These are phyloP conservation scores for Orchesellides sinensis DNA, from an alignment of 2,888 invertebrate genomes.

Conservation along the genomic window DNA sequence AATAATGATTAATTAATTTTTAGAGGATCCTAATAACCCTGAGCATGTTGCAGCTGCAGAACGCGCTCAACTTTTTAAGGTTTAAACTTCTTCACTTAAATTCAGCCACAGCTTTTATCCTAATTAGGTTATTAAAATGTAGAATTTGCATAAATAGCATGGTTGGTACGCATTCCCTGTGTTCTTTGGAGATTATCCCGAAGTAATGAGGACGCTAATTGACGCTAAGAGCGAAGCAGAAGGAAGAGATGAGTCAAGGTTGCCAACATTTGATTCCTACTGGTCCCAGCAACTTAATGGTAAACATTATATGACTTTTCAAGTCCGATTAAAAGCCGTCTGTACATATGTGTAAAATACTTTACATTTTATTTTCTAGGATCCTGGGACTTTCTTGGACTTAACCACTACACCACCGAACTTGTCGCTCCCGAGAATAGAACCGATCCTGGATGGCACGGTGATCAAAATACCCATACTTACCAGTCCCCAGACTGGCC, in stretches of 20 bases:
- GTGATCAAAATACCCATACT: conserved; percentile 66
- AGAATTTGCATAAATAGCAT: conserved; percentile 72
- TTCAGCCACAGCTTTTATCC: not conserved
- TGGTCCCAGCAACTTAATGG: conserved; percentile 65
- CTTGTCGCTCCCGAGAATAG: conserved; percentile 63
- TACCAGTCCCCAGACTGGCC: conserved; percentile 66
- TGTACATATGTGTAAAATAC: not conserved
- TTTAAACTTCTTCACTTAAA: conserved; percentile 31
- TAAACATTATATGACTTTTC: not conserved
- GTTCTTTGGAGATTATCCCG: conserved; percentile 76
- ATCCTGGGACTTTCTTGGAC: conserved; percentile 77
- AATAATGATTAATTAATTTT: too few relatives aligned
- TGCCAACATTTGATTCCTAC: conserved; percentile 68
- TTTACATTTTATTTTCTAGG: conserved; percentile 70
- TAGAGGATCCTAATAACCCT: conserved; percentile 51
- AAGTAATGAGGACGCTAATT: conserved; percentile 76
- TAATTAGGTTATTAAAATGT: conserved; percentile 7
- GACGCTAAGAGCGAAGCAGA: conserved; percentile 76
- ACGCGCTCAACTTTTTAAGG: conserved; percentile 71
- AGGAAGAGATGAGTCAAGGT: conserved; percentile 74
- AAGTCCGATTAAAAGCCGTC: too few relatives aligned
- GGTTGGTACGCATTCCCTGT: conserved; percentile 76
- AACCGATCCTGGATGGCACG: conserved; percentile 56
- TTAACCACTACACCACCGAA: conserved; percentile 77
- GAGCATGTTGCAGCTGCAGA: conserved; percentile 72